phyloP scores from a whole-genome alignment of 2,888 invertebrate genomes.

The Ectemnius cavifrons region DNA sequence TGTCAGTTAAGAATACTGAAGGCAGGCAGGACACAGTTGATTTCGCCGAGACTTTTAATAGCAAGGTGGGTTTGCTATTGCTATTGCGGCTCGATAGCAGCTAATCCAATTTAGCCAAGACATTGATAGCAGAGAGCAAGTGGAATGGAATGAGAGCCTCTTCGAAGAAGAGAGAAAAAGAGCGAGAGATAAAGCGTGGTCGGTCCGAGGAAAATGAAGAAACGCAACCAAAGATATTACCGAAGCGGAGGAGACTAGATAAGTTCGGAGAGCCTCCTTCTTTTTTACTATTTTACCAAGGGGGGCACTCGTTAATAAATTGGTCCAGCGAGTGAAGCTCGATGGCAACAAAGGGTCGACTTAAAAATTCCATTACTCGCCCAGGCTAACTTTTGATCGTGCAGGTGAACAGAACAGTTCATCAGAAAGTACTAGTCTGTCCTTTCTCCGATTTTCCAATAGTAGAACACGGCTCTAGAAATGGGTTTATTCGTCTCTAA shows the following conservation, averaged over 20 bases:
- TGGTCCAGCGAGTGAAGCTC: neutral
- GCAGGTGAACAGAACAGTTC: too few relatives aligned
- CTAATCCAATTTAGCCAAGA: neutral
- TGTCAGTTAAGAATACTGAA: too few relatives aligned
- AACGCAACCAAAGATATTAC: constrained; percentile 45
- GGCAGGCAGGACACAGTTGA: too few relatives aligned
- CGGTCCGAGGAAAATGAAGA: neutral
- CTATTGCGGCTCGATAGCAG: neutral
- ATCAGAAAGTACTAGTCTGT: too few relatives aligned
- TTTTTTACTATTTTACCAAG: constrained; percentile 36
- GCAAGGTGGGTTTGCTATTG: too few relatives aligned
- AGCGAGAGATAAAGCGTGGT: neutral
- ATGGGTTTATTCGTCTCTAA: too few relatives aligned
- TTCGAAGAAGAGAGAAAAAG: neutral
- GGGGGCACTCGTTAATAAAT: constrained; percentile 38
- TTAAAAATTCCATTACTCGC: neutral
- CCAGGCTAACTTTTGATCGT: neutral
- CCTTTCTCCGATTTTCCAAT: too few relatives aligned
- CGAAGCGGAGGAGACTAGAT: constrained; percentile 6
- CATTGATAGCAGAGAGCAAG: neutral
- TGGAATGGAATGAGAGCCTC: neutral
- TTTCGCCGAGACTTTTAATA: too few relatives aligned
- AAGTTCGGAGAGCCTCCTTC: constrained; percentile 21
- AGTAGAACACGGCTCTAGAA: too few relatives aligned
- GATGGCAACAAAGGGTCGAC: neutral